These are phyloP conservation scores for Neodiprion pinetum DNA, from an alignment of 1,140 invertebrate genomes.

Conservation along the genomic window DNA sequence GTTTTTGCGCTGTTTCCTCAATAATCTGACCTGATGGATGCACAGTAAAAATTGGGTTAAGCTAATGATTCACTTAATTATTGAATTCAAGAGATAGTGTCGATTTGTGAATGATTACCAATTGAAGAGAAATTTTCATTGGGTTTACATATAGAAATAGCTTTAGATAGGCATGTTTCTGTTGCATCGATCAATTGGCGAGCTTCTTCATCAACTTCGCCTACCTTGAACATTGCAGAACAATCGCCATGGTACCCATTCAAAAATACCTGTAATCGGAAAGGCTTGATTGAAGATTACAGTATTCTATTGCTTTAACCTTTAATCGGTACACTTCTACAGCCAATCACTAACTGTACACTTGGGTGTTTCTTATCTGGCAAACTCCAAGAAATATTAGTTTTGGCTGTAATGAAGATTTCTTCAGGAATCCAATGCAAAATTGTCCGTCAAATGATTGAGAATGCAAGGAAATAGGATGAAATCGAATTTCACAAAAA, in stretches of 20 bases:
- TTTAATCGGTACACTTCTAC: neutral
- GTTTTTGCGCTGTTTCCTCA: conserved; percentile 67
- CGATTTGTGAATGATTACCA: conserved; percentile 61
- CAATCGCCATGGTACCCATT: conserved; percentile 94
- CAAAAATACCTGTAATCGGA: conserved; percentile 74
- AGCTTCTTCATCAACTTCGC: conserved; percentile 79
- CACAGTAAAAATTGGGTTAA: neutral
- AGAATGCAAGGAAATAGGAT: neutral
- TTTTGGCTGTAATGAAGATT: neutral
- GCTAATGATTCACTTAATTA: neutral
- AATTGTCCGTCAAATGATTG: neutral
- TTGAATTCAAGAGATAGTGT: neutral
- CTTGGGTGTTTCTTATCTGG: neutral
- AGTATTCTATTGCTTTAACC: neutral
- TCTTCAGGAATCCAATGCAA: neutral
- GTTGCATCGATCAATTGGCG: conserved; percentile 74
- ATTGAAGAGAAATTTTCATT: conserved; percentile 77
- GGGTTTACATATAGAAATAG: conserved; percentile 80
- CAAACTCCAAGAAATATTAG: neutral
- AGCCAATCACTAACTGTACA: neutral
- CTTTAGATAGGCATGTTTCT: conserved; percentile 74
- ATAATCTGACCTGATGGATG: conserved; percentile 63
- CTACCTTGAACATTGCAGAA: conserved; percentile 86
- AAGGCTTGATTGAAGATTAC: neutral
- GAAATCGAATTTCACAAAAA: neutral